Evolutionary conservation across 2,797 vertebrate species (phyloP).

Genomic region (Steatocranus sp.): DNA sequence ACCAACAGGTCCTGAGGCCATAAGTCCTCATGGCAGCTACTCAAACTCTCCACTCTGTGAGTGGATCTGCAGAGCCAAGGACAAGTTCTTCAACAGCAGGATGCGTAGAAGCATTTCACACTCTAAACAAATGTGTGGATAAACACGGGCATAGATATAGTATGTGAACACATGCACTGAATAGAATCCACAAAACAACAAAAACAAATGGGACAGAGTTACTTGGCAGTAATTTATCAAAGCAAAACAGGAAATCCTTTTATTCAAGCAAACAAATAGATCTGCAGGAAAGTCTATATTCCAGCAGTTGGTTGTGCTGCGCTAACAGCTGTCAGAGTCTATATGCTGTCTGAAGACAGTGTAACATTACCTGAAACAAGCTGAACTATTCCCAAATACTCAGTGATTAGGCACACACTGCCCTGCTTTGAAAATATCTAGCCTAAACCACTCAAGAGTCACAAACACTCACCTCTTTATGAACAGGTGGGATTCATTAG

Average conservation of each 20-base stretch:
- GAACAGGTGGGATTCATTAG: neutral
- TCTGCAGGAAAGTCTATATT: neutral
- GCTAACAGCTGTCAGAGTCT: neutral
- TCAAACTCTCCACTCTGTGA: constrained; percentile 43
- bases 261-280: neutral
- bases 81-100: neutral
- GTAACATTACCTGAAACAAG: neutral
- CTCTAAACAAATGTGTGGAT: neutral
- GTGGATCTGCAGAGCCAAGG: neutral
- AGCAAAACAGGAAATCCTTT: neutral
- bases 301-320: neutral
- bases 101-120: constrained; percentile 19
- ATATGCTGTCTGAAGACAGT: neutral
- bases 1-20: constrained; percentile 61
- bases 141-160: neutral
- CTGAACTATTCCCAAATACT: neutral
- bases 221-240: neutral
- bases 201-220: neutral
- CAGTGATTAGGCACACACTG: neutral
- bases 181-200: neutral
- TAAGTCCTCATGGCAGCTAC: constrained; percentile 48
- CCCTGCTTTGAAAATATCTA: neutral
- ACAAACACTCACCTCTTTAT: neutral
- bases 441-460: neutral
- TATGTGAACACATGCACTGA: neutral